Evolutionary conservation across 2,888 invertebrate species (phyloP).

Genomic region (Sialis fuliginosa): DNA sequence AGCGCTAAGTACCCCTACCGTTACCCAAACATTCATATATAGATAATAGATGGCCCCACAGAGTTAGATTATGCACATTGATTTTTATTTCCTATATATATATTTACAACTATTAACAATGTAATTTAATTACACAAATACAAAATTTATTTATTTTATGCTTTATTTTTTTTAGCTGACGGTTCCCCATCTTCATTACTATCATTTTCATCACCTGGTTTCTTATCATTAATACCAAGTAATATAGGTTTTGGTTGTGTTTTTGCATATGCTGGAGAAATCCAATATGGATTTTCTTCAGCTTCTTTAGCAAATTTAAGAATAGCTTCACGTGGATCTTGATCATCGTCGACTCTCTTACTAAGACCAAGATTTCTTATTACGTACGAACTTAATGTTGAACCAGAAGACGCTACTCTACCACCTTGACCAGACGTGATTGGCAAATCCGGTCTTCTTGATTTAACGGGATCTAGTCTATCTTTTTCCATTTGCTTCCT

Average conservation of each 20-base stretch:
- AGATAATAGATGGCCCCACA: no score
- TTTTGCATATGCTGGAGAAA: conserved; percentile 75
- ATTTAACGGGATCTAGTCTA: conserved; percentile 70
- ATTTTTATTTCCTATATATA: no score
- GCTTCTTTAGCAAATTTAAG: conserved; percentile 89
- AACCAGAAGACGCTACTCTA: conserved; percentile 83
- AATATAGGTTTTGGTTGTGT: conserved; percentile 79
- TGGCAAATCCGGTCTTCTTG: conserved; percentile 65
- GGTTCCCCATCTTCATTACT: conserved; percentile 27
- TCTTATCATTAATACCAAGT: conserved; percentile 28
- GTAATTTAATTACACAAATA: no score
- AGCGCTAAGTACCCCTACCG: no score
- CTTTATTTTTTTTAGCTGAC: conserved; percentile 34
- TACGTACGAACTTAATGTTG: conserved; percentile 90
- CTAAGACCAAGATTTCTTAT: conserved; percentile 89
- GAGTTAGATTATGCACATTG: no score
- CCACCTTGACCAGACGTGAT: conserved; percentile 87
- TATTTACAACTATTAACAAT: no score
- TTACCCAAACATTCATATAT: no score
- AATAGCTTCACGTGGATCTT: conserved; percentile 90
- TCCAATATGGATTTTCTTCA: conserved; percentile 93
- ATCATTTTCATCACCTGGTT: no score
- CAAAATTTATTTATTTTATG: neutral
- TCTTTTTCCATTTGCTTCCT: conserved; percentile 86
- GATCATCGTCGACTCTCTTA: conserved; percentile 79